These are phyloP conservation scores for Spizaetus ornatus DNA, from an alignment of 2,113 vertebrate species.

Conservation along the genomic window DNA sequence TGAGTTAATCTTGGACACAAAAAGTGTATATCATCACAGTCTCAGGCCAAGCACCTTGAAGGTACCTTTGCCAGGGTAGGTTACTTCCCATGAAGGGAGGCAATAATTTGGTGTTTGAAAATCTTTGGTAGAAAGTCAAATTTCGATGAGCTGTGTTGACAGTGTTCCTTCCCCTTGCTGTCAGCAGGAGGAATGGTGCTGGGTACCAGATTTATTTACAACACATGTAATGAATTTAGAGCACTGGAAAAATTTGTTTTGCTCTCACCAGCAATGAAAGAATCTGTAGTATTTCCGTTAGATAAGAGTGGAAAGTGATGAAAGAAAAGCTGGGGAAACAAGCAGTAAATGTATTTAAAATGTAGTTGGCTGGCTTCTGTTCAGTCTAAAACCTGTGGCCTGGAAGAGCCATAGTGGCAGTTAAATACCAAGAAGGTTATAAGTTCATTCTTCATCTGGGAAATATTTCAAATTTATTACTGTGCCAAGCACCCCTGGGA, in stretches of 20 bases:
- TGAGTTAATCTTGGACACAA: neutral
- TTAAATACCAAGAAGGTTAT: constrained; percentile 57
- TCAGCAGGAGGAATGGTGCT: neutral
- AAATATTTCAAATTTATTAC: constrained; percentile 60
- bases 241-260: constrained; percentile 57
- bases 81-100: neutral
- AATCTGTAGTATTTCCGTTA: constrained; percentile 7
- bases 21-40: accelerated
- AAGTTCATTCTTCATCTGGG: constrained; percentile 76
- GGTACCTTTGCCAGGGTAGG: neutral
- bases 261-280: neutral
- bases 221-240: neutral
- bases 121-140: neutral
- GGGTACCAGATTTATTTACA: neutral
- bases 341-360: neutral
- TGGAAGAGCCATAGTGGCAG: constrained; percentile 53
- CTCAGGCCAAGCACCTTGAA: neutral
- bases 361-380: neutral
- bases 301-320: neutral
- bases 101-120: neutral
- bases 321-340: constrained; percentile 30
- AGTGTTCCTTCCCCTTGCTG: neutral
- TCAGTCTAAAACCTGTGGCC: neutral
- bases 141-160: neutral
- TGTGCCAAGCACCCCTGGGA: constrained; percentile 13